A percentile compares a stretch with the other conserved stretches of the same genome.
Evolutionary conservation across 2,888 invertebrate species (phyloP).

Genomic region (Pterostichus niger): DNA sequence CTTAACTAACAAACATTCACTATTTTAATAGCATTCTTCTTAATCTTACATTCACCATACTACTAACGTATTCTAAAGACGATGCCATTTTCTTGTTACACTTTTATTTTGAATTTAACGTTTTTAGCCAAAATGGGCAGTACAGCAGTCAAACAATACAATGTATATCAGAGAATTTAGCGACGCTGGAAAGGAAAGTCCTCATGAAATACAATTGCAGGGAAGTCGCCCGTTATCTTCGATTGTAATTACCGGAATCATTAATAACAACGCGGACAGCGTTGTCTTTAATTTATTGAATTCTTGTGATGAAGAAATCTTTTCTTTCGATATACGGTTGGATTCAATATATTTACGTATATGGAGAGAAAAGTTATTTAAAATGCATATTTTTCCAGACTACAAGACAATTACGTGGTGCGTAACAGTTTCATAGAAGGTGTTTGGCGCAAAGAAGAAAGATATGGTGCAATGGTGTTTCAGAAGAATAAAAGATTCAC

Average conservation of each 20-base stretch:
- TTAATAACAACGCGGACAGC: slow-evolving; percentile 6
- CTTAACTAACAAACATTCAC: no score
- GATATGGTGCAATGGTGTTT: slow-evolving; percentile 9
- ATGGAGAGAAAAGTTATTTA: no score
- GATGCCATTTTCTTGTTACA: no score
- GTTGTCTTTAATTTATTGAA: slow-evolving; percentile 10
- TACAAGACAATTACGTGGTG: neutral
- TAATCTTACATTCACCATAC: no score
- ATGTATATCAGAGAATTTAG: slow-evolving; percentile 27
- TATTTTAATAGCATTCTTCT: no score
- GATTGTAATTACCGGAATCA: slow-evolving; percentile 10
- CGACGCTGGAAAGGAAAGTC: neutral
- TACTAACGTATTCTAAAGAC: no score
- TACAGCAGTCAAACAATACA: neutral
- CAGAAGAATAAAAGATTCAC: no score
- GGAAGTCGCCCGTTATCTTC: slow-evolving; percentile 2
- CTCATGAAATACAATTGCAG: slow-evolving; percentile 13
- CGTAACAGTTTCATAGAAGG: slow-evolving; percentile 5
- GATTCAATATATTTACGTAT: no score
- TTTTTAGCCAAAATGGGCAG: slow-evolving; percentile 44
- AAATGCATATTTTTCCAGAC: neutral
- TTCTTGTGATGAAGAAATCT: neutral
- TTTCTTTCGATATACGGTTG: slow-evolving; percentile 5
- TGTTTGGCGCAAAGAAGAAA: slow-evolving; percentile 31
- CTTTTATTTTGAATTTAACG: neutral